A percentile compares a stretch with the other conserved stretches of the same genome.
phyloP scores from a whole-genome alignment of 2,797 vertebrate genomes.

The Characodon lateralis region DNA sequence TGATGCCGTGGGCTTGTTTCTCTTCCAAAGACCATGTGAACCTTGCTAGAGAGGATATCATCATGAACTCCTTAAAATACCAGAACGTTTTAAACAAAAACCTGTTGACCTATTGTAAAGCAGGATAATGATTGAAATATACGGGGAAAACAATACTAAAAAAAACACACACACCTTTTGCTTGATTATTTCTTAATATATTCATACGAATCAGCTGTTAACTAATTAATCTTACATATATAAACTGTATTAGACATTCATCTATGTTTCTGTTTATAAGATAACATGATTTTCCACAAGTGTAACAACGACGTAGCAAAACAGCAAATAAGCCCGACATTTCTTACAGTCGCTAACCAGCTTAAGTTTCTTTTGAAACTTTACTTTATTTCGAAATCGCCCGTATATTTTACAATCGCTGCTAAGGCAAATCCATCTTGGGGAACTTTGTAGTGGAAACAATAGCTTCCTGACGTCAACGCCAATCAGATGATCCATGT shows the following conservation, averaged over 20 bases:
- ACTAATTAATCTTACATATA: too few relatives aligned
- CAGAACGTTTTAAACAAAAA: not conserved
- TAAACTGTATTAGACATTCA: not conserved
- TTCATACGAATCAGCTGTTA: too few relatives aligned
- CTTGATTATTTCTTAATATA: too few relatives aligned
- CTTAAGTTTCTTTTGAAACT: not conserved
- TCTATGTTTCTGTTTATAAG: not conserved
- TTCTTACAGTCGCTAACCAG: not conserved
- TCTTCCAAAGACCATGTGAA: not conserved
- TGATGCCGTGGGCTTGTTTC: not conserved
- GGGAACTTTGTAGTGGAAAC: not conserved
- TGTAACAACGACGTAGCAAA: not conserved
- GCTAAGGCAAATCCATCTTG: not conserved
- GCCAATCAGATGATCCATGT: constrained; percentile 15
- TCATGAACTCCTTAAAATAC: not conserved
- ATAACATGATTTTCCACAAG: not conserved
- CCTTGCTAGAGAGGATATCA: not conserved
- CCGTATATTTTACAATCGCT: not conserved
- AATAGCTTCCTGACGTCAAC: constrained; percentile 9
- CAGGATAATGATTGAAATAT: not conserved
- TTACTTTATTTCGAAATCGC: not conserved
- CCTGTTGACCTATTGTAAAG: not conserved
- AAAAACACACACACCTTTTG: not conserved
- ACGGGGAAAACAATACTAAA: not conserved
- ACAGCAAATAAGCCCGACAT: not conserved